Percentiles rank a stretch among this genome's conserved stretches.
Conservation (phyloP, 23 tunicate species). For the Trididemnum clinides region DNA sequence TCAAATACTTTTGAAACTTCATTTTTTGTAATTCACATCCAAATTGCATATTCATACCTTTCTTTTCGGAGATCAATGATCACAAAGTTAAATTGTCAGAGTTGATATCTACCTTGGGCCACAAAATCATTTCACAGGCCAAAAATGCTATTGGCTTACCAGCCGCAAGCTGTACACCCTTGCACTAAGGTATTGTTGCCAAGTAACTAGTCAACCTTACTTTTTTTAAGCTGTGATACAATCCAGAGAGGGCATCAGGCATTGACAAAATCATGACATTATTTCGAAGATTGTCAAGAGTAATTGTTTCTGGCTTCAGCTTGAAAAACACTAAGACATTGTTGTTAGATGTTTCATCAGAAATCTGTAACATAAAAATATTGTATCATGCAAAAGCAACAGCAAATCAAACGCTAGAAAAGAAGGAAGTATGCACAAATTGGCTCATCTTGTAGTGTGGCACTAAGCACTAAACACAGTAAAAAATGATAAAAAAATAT, state of each 20-base stretch:
- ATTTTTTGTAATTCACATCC: neutral
- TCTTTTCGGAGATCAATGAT: too few relatives aligned
- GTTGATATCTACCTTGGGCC: too few relatives aligned
- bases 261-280: constrained; percentile 70
- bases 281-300: constrained; percentile 49
- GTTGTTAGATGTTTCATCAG: neutral
- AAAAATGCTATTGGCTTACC: too few relatives aligned
- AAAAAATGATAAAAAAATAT: too few relatives aligned
- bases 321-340: constrained; percentile 76
- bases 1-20: too few relatives aligned
- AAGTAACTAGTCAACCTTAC: neutral
- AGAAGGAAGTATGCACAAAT: too few relatives aligned
- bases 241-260: constrained; percentile 88
- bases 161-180: too few relatives aligned
- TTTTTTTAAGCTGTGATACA: constrained; percentile 79
- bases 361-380: constrained; percentile 16
- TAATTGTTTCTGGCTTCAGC: constrained; percentile 63
- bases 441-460: neutral
- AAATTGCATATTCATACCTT: neutral
- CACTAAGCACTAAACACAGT: too few relatives aligned
- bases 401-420: too few relatives aligned
- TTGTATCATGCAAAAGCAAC: too few relatives aligned
- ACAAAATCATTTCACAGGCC: too few relatives aligned
- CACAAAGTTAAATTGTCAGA: neutral
- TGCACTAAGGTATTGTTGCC: too few relatives aligned